A percentile compares a stretch with the other conserved stretches of the same genome.
Conservation (phyloP, 2,113 vertebrate genomes). For the Mobula birostris region DNA sequence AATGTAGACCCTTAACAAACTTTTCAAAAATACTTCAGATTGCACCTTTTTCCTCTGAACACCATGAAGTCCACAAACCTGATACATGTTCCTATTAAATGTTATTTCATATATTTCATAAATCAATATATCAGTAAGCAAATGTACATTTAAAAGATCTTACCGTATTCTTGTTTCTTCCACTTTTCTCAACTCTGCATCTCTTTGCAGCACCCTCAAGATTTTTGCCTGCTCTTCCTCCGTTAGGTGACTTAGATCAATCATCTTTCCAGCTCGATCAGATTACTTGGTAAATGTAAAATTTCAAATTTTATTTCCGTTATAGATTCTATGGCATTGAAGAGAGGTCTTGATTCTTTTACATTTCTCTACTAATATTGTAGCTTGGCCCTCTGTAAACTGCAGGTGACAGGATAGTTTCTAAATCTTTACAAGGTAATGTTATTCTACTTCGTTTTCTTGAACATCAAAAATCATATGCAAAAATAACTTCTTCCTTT, state of each 20-base stretch:
- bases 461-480: not conserved
- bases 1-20: not conserved
- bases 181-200: slow-evolving; percentile 70
- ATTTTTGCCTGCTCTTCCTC: slow-evolving; percentile 82
- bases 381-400: not conserved
- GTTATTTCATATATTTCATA: not conserved
- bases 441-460: not conserved
- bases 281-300: not conserved
- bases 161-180: slow-evolving; percentile 82
- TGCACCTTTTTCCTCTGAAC: not conserved
- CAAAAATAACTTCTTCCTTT: slow-evolving; percentile 1
- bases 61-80: not conserved
- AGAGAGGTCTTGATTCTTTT: not conserved
- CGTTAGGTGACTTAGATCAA: slow-evolving; percentile 83
- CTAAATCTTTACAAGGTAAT: not conserved
- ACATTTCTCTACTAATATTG: not conserved
- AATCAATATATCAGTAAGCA: not conserved
- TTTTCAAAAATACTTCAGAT: not conserved
- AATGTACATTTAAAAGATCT: slow-evolving; percentile 42
- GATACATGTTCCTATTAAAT: not conserved
- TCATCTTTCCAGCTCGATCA: slow-evolving; percentile 61
- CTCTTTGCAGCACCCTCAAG: slow-evolving; percentile 75
- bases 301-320: not conserved
- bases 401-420: not conserved
- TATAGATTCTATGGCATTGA: not conserved